These are phyloP conservation scores for Lerista edwardsae DNA, from an alignment of 2,797 vertebrate species.

Conservation along the genomic window DNA sequence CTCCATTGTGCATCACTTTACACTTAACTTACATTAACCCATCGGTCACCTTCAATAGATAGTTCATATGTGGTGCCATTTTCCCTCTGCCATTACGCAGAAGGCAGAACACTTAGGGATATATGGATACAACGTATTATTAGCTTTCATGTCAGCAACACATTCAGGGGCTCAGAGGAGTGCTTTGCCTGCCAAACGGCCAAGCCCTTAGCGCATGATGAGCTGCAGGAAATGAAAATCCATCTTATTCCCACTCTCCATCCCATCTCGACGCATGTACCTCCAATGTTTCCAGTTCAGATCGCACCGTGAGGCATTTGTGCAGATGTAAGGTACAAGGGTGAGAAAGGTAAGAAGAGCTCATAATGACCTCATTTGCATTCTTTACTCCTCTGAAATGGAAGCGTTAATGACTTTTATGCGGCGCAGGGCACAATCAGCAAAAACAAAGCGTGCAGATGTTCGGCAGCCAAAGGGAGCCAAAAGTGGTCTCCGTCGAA, in stretches of 20 bases:
- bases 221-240: not conserved
- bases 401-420: conserved; percentile 63
- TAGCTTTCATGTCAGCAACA: not conserved
- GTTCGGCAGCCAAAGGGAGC: conserved; percentile 20
- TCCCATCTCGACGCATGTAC: conserved; percentile 22
- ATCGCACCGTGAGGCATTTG: conserved; percentile 49
- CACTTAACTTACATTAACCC: not conserved
- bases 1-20: no score
- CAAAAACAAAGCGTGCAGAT: conserved; percentile 48
- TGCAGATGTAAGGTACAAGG: conserved; percentile 42
- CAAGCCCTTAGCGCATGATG: not conserved
- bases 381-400: conserved; percentile 63
- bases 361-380: conserved; percentile 67
- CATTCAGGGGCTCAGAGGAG: not conserved
- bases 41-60: not conserved
- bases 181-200: not conserved
- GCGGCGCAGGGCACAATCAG: conserved; percentile 38
- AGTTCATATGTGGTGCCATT: not conserved
- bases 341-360: conserved; percentile 64
- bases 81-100: conserved; percentile 4
- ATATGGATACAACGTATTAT: conserved; percentile 48
- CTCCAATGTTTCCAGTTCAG: conserved; percentile 45
- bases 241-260: not conserved
- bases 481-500: not conserved
- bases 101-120: conserved; percentile 46